Conservation (phyloP, 2,888 invertebrate species). For the Plebejus anna region DNA sequence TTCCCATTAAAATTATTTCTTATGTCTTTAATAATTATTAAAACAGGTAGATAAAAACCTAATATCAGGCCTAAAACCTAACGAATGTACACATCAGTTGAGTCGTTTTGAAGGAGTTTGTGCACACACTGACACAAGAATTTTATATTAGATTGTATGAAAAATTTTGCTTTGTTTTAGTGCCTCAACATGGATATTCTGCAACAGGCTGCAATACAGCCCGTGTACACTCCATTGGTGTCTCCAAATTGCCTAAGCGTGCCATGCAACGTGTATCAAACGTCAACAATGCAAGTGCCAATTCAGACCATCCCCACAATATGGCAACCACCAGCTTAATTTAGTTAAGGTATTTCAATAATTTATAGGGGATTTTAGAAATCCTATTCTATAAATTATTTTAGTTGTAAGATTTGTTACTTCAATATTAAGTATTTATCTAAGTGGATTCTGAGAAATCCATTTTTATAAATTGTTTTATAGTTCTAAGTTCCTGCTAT, state of each 20-base stretch:
- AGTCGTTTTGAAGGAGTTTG: too few species aligned
- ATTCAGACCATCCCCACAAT: neutral
- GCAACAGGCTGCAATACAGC: constrained; percentile 50
- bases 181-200: constrained; percentile 50
- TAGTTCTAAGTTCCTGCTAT: neutral
- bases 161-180: constrained; percentile 46
- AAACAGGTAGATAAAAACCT: too few species aligned
- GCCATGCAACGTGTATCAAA: constrained; percentile 40
- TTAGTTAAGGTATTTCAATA: neutral
- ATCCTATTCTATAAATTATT: neutral
- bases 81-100: too few species aligned
- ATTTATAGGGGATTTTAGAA: neutral
- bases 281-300: neutral
- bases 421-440: neutral
- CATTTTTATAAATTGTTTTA: neutral
- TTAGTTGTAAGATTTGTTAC: neutral
- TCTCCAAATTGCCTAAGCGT: constrained; percentile 49
- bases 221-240: constrained; percentile 46
- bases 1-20: too few species aligned
- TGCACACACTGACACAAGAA: too few species aligned
- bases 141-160: neutral
- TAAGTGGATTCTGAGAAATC: constrained; percentile 7
- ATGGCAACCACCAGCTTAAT: neutral
- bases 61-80: too few species aligned
- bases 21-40: too few species aligned